Evolutionary conservation across 1,140 invertebrate species (phyloP).

Genomic region (Palaemon carinicauda): DNA sequence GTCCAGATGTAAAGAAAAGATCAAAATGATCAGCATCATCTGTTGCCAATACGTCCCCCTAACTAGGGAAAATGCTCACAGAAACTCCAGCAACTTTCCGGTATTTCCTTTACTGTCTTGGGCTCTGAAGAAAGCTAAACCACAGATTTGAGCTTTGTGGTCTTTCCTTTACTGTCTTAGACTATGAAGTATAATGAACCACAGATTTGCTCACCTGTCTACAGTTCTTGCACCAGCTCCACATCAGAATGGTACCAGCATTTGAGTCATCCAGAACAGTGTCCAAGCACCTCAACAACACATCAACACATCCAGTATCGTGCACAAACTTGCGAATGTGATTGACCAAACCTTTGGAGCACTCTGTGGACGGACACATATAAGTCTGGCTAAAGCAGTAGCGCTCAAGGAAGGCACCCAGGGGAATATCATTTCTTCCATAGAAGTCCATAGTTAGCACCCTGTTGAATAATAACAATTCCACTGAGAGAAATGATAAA

Average conservation of each 20-base stretch:
- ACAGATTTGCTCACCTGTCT: slow-evolving; percentile 69
- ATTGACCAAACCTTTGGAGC: slow-evolving; percentile 85
- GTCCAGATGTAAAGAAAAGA: too few species aligned
- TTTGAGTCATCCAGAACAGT: slow-evolving; percentile 60
- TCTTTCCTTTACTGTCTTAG: too few species aligned
- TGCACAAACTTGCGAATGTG: slow-evolving; percentile 88
- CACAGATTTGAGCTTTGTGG: too few species aligned
- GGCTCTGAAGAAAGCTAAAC: too few species aligned
- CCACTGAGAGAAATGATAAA: too few species aligned
- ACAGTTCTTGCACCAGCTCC: slow-evolving; percentile 85
- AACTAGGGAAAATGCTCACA: too few species aligned
- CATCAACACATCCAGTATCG: slow-evolving; percentile 77
- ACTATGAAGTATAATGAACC: too few species aligned
- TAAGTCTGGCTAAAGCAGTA: slow-evolving; percentile 89
- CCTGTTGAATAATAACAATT: slow-evolving; percentile 63
- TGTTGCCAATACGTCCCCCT: too few species aligned
- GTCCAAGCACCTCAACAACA: slow-evolving; percentile 71
- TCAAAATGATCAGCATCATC: too few species aligned
- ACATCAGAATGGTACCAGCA: slow-evolving; percentile 78
- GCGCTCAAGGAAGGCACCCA: slow-evolving; percentile 91
- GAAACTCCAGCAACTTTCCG: too few species aligned
- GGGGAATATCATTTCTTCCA: slow-evolving; percentile 89
- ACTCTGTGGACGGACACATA: slow-evolving; percentile 74
- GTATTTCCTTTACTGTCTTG: too few species aligned
- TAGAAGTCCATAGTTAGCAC: slow-evolving; percentile 95